These are phyloP conservation scores for Drosophila ogumai DNA, from an alignment of 1,140 invertebrate species.

Conservation along the genomic window DNA sequence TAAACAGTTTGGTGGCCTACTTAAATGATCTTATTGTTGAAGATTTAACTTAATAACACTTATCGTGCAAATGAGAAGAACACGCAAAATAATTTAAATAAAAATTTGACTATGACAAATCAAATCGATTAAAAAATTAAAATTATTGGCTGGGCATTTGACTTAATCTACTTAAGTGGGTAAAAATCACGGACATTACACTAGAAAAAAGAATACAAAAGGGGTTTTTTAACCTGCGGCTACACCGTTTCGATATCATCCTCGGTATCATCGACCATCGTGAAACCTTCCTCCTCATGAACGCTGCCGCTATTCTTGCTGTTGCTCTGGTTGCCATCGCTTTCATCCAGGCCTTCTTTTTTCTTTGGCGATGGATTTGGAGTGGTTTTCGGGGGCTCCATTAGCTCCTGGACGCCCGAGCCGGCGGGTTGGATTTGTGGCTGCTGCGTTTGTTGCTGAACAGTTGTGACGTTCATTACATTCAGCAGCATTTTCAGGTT, in stretches of 20 bases:
- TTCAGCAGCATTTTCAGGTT: constrained; percentile 75
- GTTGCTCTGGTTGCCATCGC: constrained; percentile 7
- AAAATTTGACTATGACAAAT: constrained; percentile 76
- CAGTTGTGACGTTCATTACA: constrained; percentile 33
- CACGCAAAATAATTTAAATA: constrained; percentile 79
- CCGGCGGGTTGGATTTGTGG: constrained; percentile 5
- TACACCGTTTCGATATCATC: constrained; percentile 35
- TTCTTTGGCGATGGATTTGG: constrained; percentile 8
- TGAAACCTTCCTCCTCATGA: constrained; percentile 50
- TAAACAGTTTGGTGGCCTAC: constrained; percentile 57
- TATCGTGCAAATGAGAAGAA: constrained; percentile 72
- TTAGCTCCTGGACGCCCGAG: constrained; percentile 75
- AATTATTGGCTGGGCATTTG: constrained; percentile 11
- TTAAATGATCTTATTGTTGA: constrained; percentile 78
- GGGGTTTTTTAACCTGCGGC: background rate
- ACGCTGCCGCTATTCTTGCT: constrained; percentile 3
- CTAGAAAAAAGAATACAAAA: constrained; percentile 11
- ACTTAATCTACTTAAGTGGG: background rate
- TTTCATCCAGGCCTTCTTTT: constrained; percentile 32
- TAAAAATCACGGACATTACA: constrained; percentile 48
- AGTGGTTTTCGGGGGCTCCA: constrained; percentile 45
- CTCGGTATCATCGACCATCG: constrained; percentile 56
- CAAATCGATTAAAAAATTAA: constrained; percentile 17
- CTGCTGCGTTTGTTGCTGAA: constrained; percentile 15
- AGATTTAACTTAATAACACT: constrained; percentile 79